phyloP scores from a whole-genome alignment of 35 echinoderm and acorn worm species.

The Amphiura filiformis region DNA sequence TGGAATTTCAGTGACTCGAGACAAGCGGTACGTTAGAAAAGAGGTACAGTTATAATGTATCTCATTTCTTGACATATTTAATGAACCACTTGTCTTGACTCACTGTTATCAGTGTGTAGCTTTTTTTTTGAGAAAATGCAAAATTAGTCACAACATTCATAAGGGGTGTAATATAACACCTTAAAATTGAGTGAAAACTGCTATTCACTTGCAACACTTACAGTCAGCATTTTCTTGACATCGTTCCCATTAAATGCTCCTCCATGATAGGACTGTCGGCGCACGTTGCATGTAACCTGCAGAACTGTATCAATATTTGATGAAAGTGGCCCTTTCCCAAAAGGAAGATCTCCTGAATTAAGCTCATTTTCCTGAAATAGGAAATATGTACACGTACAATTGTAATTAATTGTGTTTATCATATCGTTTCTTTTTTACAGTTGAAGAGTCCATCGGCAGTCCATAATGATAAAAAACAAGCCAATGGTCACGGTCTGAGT shows the following conservation, averaged over 20 bases:
- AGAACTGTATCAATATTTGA: neutral
- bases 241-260: neutral
- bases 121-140: no score
- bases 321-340: neutral
- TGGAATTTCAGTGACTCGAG: no score
- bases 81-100: no score
- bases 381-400: neutral
- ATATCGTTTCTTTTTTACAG: neutral
- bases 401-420: no score
- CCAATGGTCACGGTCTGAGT: neutral
- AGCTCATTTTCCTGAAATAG: neutral
- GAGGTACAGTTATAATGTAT: no score
- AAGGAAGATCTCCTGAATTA: neutral
- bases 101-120: no score
- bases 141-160: no score
- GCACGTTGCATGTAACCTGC: neutral
- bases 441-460: neutral
- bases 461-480: neutral
- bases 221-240: neutral
- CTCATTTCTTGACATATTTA: no score
- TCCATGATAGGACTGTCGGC: neutral
- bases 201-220: no score
- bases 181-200: no score
- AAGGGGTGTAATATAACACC: no score
- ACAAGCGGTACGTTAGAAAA: no score